Evolutionary conservation across 2,113 vertebrate species (phyloP).

Genomic region (Rattus norvegicus): DNA sequence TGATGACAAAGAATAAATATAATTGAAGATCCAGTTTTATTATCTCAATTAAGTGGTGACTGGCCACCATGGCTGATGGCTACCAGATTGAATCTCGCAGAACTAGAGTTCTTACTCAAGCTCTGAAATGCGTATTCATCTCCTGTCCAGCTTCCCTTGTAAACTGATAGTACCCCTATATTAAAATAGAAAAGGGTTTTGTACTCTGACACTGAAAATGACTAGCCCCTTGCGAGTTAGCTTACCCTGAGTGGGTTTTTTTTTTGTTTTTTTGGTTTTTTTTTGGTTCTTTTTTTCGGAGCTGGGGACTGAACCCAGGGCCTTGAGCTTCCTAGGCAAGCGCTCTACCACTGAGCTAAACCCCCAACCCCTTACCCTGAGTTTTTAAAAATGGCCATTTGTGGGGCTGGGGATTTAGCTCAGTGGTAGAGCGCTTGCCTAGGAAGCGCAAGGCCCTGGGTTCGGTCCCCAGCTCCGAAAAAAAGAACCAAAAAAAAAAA

Average conservation of each 20-base stretch:
- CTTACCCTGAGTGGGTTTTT: neutral
- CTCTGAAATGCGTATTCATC: neutral
- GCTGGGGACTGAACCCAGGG: no score
- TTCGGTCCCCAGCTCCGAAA: no score
- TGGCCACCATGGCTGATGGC: neutral
- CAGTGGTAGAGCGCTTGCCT: no score
- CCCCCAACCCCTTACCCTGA: no score
- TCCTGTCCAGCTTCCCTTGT: neutral
- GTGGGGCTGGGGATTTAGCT: no score
- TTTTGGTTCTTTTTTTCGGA: no score
- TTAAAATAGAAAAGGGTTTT: neutral
- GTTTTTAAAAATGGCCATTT: no score
- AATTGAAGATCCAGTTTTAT: slow-evolving; percentile 43
- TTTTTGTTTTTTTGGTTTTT: no score
- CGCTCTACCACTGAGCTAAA: no score
- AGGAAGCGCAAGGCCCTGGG: no score
- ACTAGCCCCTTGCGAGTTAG: neutral
- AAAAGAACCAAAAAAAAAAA: no score
- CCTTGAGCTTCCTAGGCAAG: no score
- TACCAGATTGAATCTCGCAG: neutral
- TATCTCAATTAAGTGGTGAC: neutral
- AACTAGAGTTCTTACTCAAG: neutral
- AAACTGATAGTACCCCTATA: neutral
- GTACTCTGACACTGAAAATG: slow-evolving; percentile 3
- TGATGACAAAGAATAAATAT: slow-evolving; percentile 41